Conservation (phyloP, 2,888 invertebrate genomes). For the Phengaris arion region DNA sequence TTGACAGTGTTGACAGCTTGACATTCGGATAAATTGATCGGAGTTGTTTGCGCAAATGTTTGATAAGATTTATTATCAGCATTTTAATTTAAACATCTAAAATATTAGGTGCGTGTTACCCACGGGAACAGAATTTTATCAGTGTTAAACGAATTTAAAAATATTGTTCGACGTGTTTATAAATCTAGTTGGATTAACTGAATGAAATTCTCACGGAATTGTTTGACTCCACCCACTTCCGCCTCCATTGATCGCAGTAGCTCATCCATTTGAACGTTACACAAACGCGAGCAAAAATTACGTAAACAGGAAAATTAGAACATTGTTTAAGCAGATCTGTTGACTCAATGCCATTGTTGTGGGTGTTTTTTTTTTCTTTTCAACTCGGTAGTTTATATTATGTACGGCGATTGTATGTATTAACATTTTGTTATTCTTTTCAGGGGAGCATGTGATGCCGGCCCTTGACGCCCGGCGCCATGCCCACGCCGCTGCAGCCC, state of each 20-base stretch:
- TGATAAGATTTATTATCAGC: slow-evolving; percentile 70
- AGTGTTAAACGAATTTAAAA: slow-evolving; percentile 34
- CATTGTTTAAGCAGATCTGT: slow-evolving; percentile 9
- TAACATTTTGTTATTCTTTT: slow-evolving; percentile 50
- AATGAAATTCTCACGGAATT: slow-evolving; percentile 48
- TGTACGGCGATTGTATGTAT: not conserved
- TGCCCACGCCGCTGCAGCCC: slow-evolving; percentile 81
- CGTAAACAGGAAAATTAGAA: slow-evolving; percentile 33
- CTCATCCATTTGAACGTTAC: slow-evolving; percentile 61
- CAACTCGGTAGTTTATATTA: slow-evolving; percentile 12
- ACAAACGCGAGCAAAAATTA: slow-evolving; percentile 68
- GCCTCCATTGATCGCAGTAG: slow-evolving; percentile 56
- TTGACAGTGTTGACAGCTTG: slow-evolving; percentile 73
- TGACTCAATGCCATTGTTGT: slow-evolving; percentile 14
- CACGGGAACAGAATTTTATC: slow-evolving; percentile 57
- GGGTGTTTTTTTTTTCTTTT: slow-evolving; percentile 3
- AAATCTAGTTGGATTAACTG: slow-evolving; percentile 14
- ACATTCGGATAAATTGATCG: slow-evolving; percentile 75
- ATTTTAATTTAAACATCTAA: slow-evolving; percentile 65
- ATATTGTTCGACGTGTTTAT: slow-evolving; percentile 33
- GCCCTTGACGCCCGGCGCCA: slow-evolving; percentile 80
- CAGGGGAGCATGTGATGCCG: slow-evolving; percentile 81
- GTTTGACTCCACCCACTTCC: slow-evolving; percentile 67
- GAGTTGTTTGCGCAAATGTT: slow-evolving; percentile 74
- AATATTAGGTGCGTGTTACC: slow-evolving; percentile 45